A percentile compares a stretch with the other conserved stretches of the same genome.
phyloP scores from a whole-genome alignment of 2,888 invertebrate genomes.

The Imbricaverruca yamaguchii region DNA sequence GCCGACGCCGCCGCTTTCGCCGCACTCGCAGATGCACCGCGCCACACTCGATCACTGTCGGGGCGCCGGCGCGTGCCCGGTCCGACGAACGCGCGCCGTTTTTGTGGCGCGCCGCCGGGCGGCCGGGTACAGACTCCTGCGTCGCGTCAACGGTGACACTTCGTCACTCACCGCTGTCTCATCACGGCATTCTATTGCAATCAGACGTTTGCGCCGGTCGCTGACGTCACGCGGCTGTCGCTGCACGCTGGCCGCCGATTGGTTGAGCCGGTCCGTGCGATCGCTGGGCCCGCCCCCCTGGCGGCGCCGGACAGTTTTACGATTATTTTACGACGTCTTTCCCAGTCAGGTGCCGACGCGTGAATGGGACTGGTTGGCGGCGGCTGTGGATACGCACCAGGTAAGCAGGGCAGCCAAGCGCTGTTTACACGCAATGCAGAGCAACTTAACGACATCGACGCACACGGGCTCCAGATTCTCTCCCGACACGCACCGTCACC shows the following conservation, averaged over 20 bases:
- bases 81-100: too few relatives aligned
- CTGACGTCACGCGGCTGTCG: too few relatives aligned
- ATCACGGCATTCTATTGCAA: too few relatives aligned
- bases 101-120: too few relatives aligned
- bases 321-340: slow-evolving; percentile 18
- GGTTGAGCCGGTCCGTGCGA: not conserved
- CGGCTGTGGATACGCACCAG: not conserved
- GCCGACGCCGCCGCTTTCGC: too few relatives aligned
- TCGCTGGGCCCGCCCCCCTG: not conserved
- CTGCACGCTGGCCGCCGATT: not conserved
- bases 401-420: not conserved
- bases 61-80: too few relatives aligned
- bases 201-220: too few relatives aligned
- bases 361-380: not conserved
- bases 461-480: not conserved
- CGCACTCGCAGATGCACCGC: too few relatives aligned
- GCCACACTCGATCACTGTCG: too few relatives aligned
- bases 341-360: not conserved
- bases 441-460: not conserved
- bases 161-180: too few relatives aligned
- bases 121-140: too few relatives aligned
- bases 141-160: too few relatives aligned
- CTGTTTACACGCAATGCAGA: not conserved
- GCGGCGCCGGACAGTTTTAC: slow-evolving; percentile 2
- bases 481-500: not conserved